phyloP scores from a whole-genome alignment of 2,888 invertebrate species.

The Ectobius pallidus region DNA sequence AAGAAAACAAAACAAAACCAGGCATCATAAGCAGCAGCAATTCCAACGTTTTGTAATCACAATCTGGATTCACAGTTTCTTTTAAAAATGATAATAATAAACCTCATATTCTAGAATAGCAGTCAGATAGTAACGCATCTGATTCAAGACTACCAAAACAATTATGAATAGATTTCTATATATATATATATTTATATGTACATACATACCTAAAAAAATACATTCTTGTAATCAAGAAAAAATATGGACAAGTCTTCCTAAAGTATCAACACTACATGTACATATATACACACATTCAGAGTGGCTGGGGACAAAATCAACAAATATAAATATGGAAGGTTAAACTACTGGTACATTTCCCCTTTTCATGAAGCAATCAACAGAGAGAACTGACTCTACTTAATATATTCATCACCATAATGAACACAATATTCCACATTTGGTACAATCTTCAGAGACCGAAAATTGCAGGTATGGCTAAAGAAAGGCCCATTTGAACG shows the following conservation, averaged over 20 bases:
- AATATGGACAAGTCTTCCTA: constrained; percentile 42
- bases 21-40: background rate
- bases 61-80: constrained; percentile 12
- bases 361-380: background rate
- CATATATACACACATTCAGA: constrained; percentile 41
- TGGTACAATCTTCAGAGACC: too few relatives aligned
- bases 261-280: constrained; percentile 41
- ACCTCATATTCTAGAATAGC: background rate
- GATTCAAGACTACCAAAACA: constrained; percentile 35
- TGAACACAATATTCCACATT: background rate
- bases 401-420: too few relatives aligned
- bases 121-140: constrained; percentile 25
- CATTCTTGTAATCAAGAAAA: constrained; percentile 42
- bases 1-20: background rate
- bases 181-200: constrained; percentile 37
- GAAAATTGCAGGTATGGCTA: too few relatives aligned
- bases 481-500: too few relatives aligned
- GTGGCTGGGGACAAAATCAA: constrained; percentile 27
- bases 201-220: constrained; percentile 44
- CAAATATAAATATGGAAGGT: constrained; percentile 23
- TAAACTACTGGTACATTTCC: constrained; percentile 7
- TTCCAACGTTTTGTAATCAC: background rate
- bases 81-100: constrained; percentile 19
- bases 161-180: constrained; percentile 33
- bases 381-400: constrained; percentile 1